Evolutionary conservation across 2,113 vertebrate species (phyloP).

Genomic region (Eonycteris spelaea): DNA sequence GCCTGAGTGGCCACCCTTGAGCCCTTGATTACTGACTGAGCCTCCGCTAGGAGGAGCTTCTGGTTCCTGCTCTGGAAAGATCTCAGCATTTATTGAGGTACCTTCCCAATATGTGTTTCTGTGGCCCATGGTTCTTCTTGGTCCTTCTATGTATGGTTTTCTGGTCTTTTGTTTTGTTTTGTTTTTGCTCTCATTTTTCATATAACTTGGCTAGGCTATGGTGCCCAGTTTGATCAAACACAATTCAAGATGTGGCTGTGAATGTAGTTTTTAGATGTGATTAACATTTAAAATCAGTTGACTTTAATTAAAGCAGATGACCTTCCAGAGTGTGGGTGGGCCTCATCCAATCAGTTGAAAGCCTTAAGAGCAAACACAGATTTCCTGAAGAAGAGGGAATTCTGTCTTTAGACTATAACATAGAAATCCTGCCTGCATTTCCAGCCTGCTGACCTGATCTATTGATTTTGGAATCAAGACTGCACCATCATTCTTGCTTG

Average conservation of each 20-base stretch:
- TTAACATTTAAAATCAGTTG: not conserved
- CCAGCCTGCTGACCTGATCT: not conserved
- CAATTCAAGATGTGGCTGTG: not conserved
- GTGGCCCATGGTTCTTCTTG: not conserved
- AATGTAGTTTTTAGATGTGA: not conserved
- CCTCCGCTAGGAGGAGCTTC: not conserved
- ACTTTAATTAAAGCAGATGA: not conserved
- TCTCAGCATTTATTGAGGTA: accelerated
- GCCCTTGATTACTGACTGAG: not conserved
- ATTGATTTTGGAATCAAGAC: not conserved
- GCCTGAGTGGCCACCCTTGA: too few relatives aligned
- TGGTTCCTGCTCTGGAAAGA: not conserved
- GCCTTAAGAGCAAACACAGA: not conserved
- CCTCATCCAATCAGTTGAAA: not conserved
- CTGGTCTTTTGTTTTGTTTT: not conserved
- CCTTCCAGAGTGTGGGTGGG: not conserved
- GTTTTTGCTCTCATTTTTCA: not conserved
- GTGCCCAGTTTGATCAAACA: not conserved
- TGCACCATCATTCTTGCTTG: not conserved
- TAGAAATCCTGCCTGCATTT: not conserved
- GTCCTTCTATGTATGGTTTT: not conserved
- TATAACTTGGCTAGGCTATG: not conserved
- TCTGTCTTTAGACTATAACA: not conserved
- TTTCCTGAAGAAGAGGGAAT: not conserved
- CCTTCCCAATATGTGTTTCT: not conserved